Evolutionary conservation across 2,888 invertebrate species (phyloP).

Genomic region (Limnephilus marmoratus): DNA sequence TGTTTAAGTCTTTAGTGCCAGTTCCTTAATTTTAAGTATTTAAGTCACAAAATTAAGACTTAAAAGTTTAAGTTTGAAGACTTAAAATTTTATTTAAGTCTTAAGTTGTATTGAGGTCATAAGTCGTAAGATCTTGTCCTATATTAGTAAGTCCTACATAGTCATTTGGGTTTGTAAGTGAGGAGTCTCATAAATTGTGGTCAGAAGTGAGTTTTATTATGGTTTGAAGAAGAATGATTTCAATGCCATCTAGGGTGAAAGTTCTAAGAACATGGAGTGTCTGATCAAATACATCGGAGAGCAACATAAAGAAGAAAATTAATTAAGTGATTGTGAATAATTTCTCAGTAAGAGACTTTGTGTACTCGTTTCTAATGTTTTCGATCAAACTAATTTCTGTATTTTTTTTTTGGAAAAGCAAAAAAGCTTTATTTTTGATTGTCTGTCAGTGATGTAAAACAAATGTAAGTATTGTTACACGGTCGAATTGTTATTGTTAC

Average conservation of each 20-base stretch:
- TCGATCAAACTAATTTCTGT: neutral
- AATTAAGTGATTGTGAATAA: neutral
- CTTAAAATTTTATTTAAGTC: no score
- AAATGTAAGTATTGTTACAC: slow-evolving; percentile 3
- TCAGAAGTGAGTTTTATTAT: neutral
- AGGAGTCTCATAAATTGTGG: neutral
- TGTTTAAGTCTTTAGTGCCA: no score
- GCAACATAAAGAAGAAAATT: neutral
- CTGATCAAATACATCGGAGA: neutral
- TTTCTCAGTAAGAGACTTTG: neutral
- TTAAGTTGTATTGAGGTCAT: neutral
- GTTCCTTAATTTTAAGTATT: no score
- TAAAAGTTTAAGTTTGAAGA: no score
- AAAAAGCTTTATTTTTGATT: neutral
- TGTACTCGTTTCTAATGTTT: neutral
- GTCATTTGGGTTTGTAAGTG: neutral
- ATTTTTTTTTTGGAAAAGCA: neutral
- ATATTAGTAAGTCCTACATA: neutral
- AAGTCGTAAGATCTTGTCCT: neutral
- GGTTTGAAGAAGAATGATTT: neutral
- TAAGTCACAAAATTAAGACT: no score
- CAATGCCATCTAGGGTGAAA: neutral
- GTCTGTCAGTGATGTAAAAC: slow-evolving; percentile 2
- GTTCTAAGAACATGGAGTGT: neutral
- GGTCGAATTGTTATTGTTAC: slow-evolving; percentile 4